phyloP scores from a whole-genome alignment of 2,888 invertebrate species.

The Diaprepes abbreviatus region DNA sequence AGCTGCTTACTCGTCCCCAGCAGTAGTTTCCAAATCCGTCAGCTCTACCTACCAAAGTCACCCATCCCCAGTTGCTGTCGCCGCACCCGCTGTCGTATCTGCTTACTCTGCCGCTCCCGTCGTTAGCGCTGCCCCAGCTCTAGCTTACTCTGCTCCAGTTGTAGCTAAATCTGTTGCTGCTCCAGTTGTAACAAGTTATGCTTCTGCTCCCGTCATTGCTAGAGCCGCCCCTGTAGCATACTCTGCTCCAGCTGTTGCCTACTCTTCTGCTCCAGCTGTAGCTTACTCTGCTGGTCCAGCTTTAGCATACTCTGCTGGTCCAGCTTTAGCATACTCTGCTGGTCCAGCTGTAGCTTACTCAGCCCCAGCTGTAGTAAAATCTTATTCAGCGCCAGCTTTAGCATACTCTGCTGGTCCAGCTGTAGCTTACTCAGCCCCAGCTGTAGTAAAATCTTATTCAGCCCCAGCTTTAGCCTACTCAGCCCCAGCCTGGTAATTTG shows the following conservation, averaged over 20 bases:
- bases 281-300: slow-evolving; percentile 36
- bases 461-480: slow-evolving; percentile 6
- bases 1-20: slow-evolving; percentile 53
- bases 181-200: slow-evolving; percentile 37
- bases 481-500: slow-evolving; percentile 35
- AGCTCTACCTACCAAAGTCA: slow-evolving; percentile 53
- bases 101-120: slow-evolving; percentile 8
- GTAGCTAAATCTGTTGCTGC: slow-evolving; percentile 35
- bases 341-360: slow-evolving; percentile 27
- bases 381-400: slow-evolving; percentile 19
- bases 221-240: slow-evolving; percentile 15
- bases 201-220: slow-evolving; percentile 1
- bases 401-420: slow-evolving; percentile 22
- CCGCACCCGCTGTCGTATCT: background rate
- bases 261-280: background rate
- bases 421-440: slow-evolving; percentile 30
- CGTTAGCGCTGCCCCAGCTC: slow-evolving; percentile 9
- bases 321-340: slow-evolving; percentile 18
- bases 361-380: slow-evolving; percentile 25
- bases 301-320: slow-evolving; percentile 52
- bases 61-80: slow-evolving; percentile 54
- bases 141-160: slow-evolving; percentile 38
- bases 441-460: slow-evolving; percentile 22
- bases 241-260: slow-evolving; percentile 35
- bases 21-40: slow-evolving; percentile 54